Percentiles rank a stretch among this genome's conserved stretches.
phyloP scores from a whole-genome alignment of 1,140 invertebrate genomes.

The Lasioglossum baleicum region DNA sequence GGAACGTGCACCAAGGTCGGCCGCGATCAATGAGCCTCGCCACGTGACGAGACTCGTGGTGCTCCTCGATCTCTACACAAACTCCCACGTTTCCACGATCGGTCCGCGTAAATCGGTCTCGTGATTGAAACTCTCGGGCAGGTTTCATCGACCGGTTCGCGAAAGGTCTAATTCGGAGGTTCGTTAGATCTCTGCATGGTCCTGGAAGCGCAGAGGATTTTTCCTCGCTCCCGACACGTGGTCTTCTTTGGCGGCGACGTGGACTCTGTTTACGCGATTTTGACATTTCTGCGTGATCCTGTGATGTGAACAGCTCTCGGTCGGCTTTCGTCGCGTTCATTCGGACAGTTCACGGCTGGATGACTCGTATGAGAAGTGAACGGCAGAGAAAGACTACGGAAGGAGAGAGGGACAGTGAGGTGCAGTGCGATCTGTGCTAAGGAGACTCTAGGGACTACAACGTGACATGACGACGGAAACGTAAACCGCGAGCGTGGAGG shows the following conservation, averaged over 20 bases:
- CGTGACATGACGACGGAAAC: conserved; percentile 52
- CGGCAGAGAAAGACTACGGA: neutral
- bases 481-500: conserved; percentile 43
- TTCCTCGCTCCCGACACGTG: neutral
- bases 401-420: conserved; percentile 45
- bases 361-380: neutral
- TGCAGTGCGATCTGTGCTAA: conserved; percentile 64
- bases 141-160: too few relatives aligned
- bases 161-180: too few relatives aligned
- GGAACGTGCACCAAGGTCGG: conserved; percentile 50
- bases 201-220: too few relatives aligned
- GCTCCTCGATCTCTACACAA: neutral
- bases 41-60: conserved; percentile 63
- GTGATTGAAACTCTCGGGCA: too few relatives aligned
- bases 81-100: too few relatives aligned
- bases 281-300: neutral
- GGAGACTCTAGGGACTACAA: conserved; percentile 55
- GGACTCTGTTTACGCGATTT: neutral
- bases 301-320: neutral
- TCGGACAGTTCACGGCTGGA: conserved; percentile 10
- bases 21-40: conserved; percentile 55
- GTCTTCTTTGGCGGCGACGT: too few relatives aligned
- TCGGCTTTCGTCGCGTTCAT: neutral
- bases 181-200: too few relatives aligned
- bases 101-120: too few relatives aligned